A percentile compares a stretch with the other conserved stretches of the same genome.
These are phyloP conservation scores for Gallinago solitaria DNA, from an alignment of 2,797 vertebrate species.

Conservation along the genomic window DNA sequence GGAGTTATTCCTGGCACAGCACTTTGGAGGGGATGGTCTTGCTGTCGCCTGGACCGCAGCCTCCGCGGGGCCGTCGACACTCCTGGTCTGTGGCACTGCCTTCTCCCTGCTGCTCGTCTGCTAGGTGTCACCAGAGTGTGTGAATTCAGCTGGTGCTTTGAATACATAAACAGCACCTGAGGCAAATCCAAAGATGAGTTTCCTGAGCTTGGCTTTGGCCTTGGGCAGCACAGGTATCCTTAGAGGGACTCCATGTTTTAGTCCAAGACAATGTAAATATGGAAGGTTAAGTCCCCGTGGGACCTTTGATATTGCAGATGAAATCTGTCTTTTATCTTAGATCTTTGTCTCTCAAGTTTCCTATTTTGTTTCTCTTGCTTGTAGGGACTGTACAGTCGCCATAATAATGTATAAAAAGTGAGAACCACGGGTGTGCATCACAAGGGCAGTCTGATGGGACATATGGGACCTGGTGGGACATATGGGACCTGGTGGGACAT, in stretches of 20 bases:
- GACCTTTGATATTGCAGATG: background rate
- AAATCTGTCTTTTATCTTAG: background rate
- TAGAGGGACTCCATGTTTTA: background rate
- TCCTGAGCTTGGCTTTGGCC: background rate
- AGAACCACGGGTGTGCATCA: background rate
- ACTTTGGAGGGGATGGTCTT: background rate
- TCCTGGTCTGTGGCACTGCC: background rate
- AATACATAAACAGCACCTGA: background rate
- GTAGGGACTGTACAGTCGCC: background rate
- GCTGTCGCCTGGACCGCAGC: background rate
- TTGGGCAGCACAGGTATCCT: background rate
- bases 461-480: background rate
- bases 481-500: background rate
- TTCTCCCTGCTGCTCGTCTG: background rate
- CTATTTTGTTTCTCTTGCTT: background rate
- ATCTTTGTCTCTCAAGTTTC: background rate
- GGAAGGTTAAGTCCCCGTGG: background rate
- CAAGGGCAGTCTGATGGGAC: background rate
- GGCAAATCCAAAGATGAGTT: background rate
- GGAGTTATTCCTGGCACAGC: background rate
- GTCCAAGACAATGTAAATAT: background rate
- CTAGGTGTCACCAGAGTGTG: background rate
- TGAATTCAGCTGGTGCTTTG: background rate
- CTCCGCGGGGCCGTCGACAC: rapidly evolving
- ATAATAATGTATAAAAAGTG: background rate